Evolutionary conservation across 2,888 invertebrate species (phyloP).

Genomic region (Reticulitermes lucifugus): DNA sequence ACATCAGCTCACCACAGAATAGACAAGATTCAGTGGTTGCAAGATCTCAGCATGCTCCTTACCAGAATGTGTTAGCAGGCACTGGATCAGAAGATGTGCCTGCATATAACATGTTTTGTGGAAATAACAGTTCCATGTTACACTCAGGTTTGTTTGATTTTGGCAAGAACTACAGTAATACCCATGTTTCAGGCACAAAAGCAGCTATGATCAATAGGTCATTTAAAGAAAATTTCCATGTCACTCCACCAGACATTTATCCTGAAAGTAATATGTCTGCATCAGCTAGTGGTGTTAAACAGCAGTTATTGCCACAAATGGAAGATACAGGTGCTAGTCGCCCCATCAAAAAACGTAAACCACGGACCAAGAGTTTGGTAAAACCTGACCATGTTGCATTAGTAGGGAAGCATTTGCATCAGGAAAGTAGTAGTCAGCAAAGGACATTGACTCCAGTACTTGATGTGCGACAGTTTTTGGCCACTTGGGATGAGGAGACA

Average conservation of each 20-base stretch:
- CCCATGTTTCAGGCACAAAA: constrained; percentile 4
- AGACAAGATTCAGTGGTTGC: constrained; percentile 7
- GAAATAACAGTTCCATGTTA: neutral
- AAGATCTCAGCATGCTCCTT: neutral
- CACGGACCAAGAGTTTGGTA: neutral
- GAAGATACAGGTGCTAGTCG: constrained; percentile 14
- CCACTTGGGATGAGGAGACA: constrained; percentile 62
- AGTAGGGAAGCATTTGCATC: neutral
- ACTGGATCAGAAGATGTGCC: neutral
- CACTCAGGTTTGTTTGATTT: neutral
- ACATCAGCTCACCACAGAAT: neutral
- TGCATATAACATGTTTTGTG: constrained; percentile 6
- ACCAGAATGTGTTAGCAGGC: neutral
- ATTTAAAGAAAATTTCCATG: neutral
- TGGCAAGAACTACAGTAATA: neutral
- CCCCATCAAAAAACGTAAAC: constrained; percentile 32
- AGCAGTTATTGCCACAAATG: neutral
- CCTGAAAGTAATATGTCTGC: neutral
- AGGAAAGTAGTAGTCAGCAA: neutral
- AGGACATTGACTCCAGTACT: constrained; percentile 54
- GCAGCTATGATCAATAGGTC: neutral
- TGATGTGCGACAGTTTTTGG: constrained; percentile 62
- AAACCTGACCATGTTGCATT: neutral
- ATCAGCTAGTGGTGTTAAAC: neutral
- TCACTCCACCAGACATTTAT: neutral